Evolutionary conservation across 2,888 invertebrate species (phyloP), one percentile per base, ranked within the genome.

Genomic region (Diabrotica balteata): DNA sequence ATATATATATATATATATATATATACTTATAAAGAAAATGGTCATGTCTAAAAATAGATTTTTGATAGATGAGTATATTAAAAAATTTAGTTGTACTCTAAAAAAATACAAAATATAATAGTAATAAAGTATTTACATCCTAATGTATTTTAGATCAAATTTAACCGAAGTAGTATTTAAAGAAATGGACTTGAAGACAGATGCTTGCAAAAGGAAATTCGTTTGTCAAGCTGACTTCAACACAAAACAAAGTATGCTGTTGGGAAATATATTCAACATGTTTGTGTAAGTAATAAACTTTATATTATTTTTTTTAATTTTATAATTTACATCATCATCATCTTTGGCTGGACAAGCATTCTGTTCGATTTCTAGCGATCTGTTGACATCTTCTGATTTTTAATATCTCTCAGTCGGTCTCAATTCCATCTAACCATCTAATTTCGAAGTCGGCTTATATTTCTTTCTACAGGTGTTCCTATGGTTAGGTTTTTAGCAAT

Each of bases 161-260:
- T 60, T 77, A 45, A 81, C 81, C 5, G 82, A 83, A 52, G 73
- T 75, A 8, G 79, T 79, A 46, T 81, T 84, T 62, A 74, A 79
- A 47, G 75, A 78, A 44, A 81, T 83, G 81, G 77, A 80, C 7
- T 70, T 84, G 43, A 78, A 77, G 32, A 73, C 75, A 22, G 77
- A 78, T 8, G 81, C 82, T 7, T 87, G 87, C 66, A 85, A 84
- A 70, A 84, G 82, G 68, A 84, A 86, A 67, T 86, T 87, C 73
- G 82, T 87, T 8, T 87, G 87, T 68, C 86, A 86, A 80, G 84
- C 85, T 75, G 85, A 87, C 71, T 85, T 84, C 70, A 83, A 82
- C 44, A 82, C 85, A 2, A 82, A 82, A 66, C 69, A 76, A 8
- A 84, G 83, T 78, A 80, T 68, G 9, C 45, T 82, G 52, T 66